Base-by-base conservation (phyloP, 2,888 invertebrate genomes). In the Drosophila acutilabella region DNA sequence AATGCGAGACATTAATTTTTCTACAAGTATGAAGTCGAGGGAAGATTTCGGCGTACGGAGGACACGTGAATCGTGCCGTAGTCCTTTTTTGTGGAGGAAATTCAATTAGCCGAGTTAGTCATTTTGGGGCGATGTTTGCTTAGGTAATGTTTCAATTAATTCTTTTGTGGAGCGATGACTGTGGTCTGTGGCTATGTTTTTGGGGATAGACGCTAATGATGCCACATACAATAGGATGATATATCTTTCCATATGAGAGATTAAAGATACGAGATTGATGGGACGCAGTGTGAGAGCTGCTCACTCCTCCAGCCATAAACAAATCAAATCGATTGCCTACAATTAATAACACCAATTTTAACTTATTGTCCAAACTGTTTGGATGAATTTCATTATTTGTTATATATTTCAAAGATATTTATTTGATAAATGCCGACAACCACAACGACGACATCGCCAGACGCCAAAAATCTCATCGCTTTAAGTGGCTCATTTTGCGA, bases 91-190 rank as follows among this genome's bases (percentile, higher is more conserved):
- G 64, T 57, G 62, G 48, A 74, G 89, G 80, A 88, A 88, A 85
- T 85, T 85, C 89, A 85, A 89, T 85, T 85, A 89, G 85, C 80
- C 75, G 20, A 42, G 50, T 47, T 67, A 53, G 57, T 54, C 62
- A 41, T 58, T 50, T 62, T 52, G 56, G 65, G 65, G 53, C 64
- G 64, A 69, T 74, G 80, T 82, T 89, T 88, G 89, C 89, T 86
- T 89, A 89, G 86, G 86, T 88, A 89, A 89, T 89, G 86, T 86
- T 86, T 89, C 86, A 86, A 86, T 86, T 89, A 87, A 87, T 87
- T 88, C 81, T 81, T 75, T 80, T 82, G 59, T 75, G 80, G 68
- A n/a, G n/a, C n/a, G n/a, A n/a, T n/a, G n/a, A 48, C 5, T 52
- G 23, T 64, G 58, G 70, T 57, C 64, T 70, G 14, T 50, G 60